Evolutionary conservation across 2,888 invertebrate genomes (phyloP).

Genomic region (Heliconius erato): DNA sequence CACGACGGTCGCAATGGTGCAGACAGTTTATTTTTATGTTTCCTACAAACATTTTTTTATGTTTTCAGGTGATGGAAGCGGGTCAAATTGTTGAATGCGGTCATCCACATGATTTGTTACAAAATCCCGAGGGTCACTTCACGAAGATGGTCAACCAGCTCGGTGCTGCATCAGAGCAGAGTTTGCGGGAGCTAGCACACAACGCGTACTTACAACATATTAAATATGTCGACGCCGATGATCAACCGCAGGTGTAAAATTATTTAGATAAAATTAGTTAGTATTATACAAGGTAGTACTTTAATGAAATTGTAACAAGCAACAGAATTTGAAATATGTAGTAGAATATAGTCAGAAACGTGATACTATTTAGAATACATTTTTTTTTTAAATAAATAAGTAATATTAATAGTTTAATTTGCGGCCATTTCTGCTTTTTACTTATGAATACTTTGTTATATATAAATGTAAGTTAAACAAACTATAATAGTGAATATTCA

Average conservation of each 20-base stretch:
- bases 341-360: slow-evolving; percentile 22
- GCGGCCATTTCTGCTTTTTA: slow-evolving; percentile 11
- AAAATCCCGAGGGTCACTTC: slow-evolving; percentile 84
- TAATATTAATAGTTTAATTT: neutral
- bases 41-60: neutral
- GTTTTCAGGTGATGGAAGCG: slow-evolving; percentile 84
- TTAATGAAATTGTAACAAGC: neutral
- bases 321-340: slow-evolving; percentile 21
- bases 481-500: neutral
- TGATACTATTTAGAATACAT: slow-evolving; percentile 25
- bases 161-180: slow-evolving; percentile 82
- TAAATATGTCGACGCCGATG: slow-evolving; percentile 78
- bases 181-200: slow-evolving; percentile 74
- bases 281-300: slow-evolving; percentile 8
- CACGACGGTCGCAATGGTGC: neutral
- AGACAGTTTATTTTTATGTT: neutral
- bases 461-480: neutral
- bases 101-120: slow-evolving; percentile 88
- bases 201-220: slow-evolving; percentile 75
- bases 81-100: slow-evolving; percentile 90
- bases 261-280: slow-evolving; percentile 9
- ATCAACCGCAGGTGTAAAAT: slow-evolving; percentile 55
- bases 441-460: slow-evolving; percentile 7
- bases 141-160: slow-evolving; percentile 88
- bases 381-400: neutral